Percentiles rank a stretch among this genome's conserved stretches.
phyloP scores from a whole-genome alignment of 2,113 vertebrate species.

The Alligator sinensis region DNA sequence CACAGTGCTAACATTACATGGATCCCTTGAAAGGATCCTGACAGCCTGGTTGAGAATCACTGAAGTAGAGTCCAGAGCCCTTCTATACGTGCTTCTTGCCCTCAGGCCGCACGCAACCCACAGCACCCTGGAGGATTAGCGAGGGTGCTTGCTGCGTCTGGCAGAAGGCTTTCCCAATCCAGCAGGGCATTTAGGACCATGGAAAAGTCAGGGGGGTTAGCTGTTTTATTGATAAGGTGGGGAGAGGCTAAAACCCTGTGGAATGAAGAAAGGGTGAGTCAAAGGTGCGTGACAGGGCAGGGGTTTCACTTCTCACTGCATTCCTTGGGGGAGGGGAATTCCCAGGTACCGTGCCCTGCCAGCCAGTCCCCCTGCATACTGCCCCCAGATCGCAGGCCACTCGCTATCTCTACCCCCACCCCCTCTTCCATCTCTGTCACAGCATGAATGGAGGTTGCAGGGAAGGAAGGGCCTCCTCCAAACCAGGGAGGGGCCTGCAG shows the following conservation, averaged over 20 bases:
- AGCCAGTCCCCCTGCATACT: neutral
- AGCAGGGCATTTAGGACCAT: conserved; percentile 16
- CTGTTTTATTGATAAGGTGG: neutral
- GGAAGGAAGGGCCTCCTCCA: neutral
- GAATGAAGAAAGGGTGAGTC: neutral
- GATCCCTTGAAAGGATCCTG: no score
- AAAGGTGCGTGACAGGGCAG: neutral
- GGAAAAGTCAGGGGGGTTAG: neutral
- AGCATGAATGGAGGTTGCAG: neutral
- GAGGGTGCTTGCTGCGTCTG: neutral
- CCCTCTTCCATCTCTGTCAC: neutral
- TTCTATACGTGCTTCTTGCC: no score
- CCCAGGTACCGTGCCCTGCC: neutral
- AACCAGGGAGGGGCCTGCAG: neutral
- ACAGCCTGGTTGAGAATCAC: no score
- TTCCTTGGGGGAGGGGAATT: neutral
- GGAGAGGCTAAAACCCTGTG: neutral
- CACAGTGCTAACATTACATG: no score
- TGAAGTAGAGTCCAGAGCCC: no score
- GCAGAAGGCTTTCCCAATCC: neutral
- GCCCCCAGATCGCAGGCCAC: no score
- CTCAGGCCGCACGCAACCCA: neutral
- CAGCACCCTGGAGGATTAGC: neutral
- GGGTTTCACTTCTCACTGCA: neutral
- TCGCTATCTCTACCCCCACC: neutral